phyloP scores from a whole-genome alignment of 1,140 invertebrate genomes.

The Tenebrio molitor region DNA sequence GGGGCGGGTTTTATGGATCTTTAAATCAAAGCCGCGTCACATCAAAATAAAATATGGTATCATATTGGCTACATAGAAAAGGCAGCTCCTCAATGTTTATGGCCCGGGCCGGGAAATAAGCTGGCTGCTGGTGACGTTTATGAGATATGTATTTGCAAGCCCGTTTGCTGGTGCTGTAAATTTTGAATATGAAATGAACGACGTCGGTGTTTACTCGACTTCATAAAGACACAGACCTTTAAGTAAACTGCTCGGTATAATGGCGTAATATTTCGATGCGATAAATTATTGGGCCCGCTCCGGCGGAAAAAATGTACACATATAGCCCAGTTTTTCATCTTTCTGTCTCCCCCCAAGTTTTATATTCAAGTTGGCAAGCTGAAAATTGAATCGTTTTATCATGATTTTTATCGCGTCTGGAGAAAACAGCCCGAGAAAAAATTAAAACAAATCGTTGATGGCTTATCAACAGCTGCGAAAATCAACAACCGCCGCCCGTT shows the following conservation, averaged over 20 bases:
- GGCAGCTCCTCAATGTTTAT: slow-evolving; percentile 62
- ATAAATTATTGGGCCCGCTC: slow-evolving; percentile 20
- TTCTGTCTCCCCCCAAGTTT: neutral
- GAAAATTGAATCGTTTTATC: slow-evolving; percentile 40
- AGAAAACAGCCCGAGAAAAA: neutral
- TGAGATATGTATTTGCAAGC: slow-evolving; percentile 60
- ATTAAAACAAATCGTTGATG: slow-evolving; percentile 32
- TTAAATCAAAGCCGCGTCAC: slow-evolving; percentile 63
- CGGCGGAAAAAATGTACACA: slow-evolving; percentile 4
- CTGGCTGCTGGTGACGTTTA: slow-evolving; percentile 61
- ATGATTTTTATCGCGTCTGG: slow-evolving; percentile 12
- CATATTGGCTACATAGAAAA: slow-evolving; percentile 63
- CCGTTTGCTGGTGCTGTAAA: slow-evolving; percentile 55
- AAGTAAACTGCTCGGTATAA: slow-evolving; percentile 42
- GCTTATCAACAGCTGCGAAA: slow-evolving; percentile 25
- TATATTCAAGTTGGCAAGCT: slow-evolving; percentile 24
- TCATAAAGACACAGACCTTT: slow-evolving; percentile 52
- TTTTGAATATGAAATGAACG: slow-evolving; percentile 57
- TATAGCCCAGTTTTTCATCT: slow-evolving; percentile 7
- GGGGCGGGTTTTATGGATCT: slow-evolving; percentile 60
- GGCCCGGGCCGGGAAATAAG: slow-evolving; percentile 59
- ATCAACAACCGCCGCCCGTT: neutral
- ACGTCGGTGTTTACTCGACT: slow-evolving; percentile 51
- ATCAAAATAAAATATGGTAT: slow-evolving; percentile 65
- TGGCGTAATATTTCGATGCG: slow-evolving; percentile 25